Evolutionary conservation across 1,140 invertebrate genomes (phyloP).

Genomic region (Drusus annulatus): DNA sequence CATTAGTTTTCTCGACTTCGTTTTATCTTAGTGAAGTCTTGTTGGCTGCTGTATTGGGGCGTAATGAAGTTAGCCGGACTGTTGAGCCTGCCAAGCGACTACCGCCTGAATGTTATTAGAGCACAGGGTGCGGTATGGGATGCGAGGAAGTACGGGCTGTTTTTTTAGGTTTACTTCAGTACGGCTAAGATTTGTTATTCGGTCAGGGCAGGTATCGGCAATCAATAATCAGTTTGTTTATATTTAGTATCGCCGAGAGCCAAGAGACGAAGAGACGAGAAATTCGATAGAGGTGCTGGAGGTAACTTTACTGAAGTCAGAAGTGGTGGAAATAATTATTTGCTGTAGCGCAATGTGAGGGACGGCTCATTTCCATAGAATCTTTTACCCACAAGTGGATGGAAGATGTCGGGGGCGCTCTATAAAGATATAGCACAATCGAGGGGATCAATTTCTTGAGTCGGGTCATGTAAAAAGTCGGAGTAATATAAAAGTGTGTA

Average conservation of each 20-base stretch:
- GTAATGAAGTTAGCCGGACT: slow-evolving; percentile 18
- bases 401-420: too few species aligned
- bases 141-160: background rate
- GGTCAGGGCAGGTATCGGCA: background rate
- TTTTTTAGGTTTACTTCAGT: slow-evolving; percentile 5
- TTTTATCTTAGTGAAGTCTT: background rate
- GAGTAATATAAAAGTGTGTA: too few species aligned
- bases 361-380: too few species aligned
- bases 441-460: too few species aligned
- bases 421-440: too few species aligned
- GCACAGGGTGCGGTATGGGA: background rate
- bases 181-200: background rate
- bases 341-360: too few species aligned
- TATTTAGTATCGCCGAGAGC: background rate
- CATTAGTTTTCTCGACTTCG: background rate
- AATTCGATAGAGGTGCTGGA: background rate
- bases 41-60: background rate
- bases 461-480: too few species aligned
- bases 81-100: background rate
- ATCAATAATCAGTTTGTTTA: too few species aligned
- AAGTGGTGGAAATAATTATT: too few species aligned
- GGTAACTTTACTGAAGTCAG: too few species aligned
- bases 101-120: background rate
- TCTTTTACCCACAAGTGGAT: too few species aligned
- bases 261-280: too few species aligned